Base-by-base conservation (phyloP, 2,888 invertebrate genomes). In the Tinea trinotella region DNA sequence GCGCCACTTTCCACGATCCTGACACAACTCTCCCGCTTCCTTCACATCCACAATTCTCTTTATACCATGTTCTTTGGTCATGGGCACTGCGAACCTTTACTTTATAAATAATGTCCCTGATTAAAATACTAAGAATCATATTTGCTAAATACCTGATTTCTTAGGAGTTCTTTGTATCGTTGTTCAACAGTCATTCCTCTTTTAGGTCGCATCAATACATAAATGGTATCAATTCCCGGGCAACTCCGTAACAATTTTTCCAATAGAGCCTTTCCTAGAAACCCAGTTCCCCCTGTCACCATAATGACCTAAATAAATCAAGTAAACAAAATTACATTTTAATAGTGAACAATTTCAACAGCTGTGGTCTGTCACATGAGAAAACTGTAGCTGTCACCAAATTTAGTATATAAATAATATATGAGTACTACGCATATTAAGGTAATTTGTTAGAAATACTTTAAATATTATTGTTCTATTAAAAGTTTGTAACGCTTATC, bases 231-330 rank as follows among this genome's bases (percentile, higher is more conserved):
- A 12, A 98, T 86, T 1, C 90, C 90, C 0, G 93, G 91, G 72
- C 97, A 96, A 54, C 93, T 92, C 66, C 97, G 88, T 17, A 98
- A 84, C 7, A 99, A 84, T 74, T 98, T 98, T 80, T 98, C 98
- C 57, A 98, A 82, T 1, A 98, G 82, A 0, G 96, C 96, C 80
- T 98, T 98, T 24, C 98, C 97, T 52, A 98, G 89, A 73, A 97
- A 98, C n/a, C 98, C 97, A 13, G 94, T 94, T 5, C 89, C 90
- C 3, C 92, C 92, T 15, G 89, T 88, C 35, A 90, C 76, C 35
- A 89, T 65, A 54, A 90, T 70, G 1, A 87, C 76, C 1, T 87
- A 71, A 0, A 83, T 88, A 1, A 24, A 12, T n/a, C n/a, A n/a
- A n/a, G n/a, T n/a, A n/a, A n/a, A n/a, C 12, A 40, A 40, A 40